Evolutionary conservation across 1,140 invertebrate genomes (phyloP).

Genomic region (Manduca sexta): DNA sequence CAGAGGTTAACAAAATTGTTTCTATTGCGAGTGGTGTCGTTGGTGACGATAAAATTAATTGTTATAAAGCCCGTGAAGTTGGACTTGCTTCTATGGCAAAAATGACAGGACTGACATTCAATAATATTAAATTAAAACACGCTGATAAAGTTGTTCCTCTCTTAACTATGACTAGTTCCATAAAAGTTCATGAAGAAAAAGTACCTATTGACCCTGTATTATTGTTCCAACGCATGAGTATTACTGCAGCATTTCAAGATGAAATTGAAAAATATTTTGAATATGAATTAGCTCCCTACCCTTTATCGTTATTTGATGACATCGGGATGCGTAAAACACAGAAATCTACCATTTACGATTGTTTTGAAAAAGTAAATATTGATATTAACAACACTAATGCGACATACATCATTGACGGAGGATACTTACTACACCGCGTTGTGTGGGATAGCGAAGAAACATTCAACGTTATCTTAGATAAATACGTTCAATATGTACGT

Average conservation of each 20-base stretch:
- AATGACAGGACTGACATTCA: slow-evolving; percentile 34
- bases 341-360: slow-evolving; percentile 43
- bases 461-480: slow-evolving; percentile 34
- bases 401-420: slow-evolving; percentile 32
- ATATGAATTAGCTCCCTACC: slow-evolving; percentile 39
- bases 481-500: slow-evolving; percentile 25
- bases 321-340: slow-evolving; percentile 25
- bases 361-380: slow-evolving; percentile 30
- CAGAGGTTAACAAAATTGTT: slow-evolving; percentile 12
- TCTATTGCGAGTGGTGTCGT: slow-evolving; percentile 50
- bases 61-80: slow-evolving; percentile 45
- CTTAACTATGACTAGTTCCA: slow-evolving; percentile 29
- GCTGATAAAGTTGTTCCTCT: slow-evolving; percentile 41
- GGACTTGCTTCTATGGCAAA: slow-evolving; percentile 30
- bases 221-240: slow-evolving; percentile 51
- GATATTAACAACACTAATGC: slow-evolving; percentile 19
- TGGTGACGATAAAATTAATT: slow-evolving; percentile 49
- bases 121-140: slow-evolving; percentile 46
- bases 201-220: slow-evolving; percentile 42
- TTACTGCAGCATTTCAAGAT: slow-evolving; percentile 19
- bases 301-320: slow-evolving; percentile 42
- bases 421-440: slow-evolving; percentile 33
- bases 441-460: slow-evolving; percentile 35
- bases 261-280: slow-evolving; percentile 42
- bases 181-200: slow-evolving; percentile 40